Evolutionary conservation across 2,113 vertebrate species (phyloP).

Genomic region (Illadopsis cleaveri): DNA sequence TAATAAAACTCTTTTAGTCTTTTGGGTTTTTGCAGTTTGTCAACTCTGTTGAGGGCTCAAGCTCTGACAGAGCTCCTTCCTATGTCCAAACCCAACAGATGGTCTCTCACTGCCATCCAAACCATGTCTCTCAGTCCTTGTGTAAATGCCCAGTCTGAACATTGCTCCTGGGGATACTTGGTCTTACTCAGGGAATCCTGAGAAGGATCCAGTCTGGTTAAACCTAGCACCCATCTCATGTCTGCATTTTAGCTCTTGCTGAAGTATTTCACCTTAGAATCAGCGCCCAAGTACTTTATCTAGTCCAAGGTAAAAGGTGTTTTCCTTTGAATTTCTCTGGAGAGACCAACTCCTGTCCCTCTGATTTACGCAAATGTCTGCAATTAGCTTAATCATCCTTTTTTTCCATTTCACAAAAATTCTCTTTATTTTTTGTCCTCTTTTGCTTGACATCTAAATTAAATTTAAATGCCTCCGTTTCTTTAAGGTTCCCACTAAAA

Average conservation of each 20-base stretch:
- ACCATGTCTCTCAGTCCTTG: background rate
- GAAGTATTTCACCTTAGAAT: background rate
- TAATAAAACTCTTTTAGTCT: background rate
- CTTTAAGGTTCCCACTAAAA: background rate
- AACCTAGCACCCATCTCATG: background rate
- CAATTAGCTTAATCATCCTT: background rate
- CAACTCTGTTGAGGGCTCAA: background rate
- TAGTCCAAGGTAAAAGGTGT: background rate
- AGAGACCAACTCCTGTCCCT: background rate
- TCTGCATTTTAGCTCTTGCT: background rate
- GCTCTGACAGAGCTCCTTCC: background rate
- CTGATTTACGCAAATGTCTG: background rate
- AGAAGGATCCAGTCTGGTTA: background rate
- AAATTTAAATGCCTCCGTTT: background rate
- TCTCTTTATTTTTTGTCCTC: background rate
- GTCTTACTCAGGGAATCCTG: background rate
- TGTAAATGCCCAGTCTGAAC: background rate
- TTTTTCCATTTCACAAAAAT: background rate
- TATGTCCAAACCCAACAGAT: background rate
- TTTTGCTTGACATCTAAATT: background rate
- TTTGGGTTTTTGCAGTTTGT: background rate
- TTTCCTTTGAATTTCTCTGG: background rate
- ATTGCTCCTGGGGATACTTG: rapidly evolving
- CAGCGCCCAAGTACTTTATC: background rate
- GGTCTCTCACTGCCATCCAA: background rate